These are phyloP conservation scores for Macheiramphus alcinus DNA, from an alignment of 2,113 vertebrate species.

Conservation along the genomic window DNA sequence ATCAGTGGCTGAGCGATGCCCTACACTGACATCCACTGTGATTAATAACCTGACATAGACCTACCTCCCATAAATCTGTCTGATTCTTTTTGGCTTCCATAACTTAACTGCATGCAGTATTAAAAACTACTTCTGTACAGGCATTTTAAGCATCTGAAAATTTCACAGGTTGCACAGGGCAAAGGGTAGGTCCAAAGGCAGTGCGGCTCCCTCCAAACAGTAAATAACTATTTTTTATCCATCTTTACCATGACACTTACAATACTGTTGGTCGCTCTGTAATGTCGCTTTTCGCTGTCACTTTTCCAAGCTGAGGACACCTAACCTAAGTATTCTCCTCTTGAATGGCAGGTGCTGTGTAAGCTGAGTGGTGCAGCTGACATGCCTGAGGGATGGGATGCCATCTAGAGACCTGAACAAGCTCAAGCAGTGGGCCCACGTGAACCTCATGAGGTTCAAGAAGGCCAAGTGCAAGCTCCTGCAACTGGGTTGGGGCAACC, in stretches of 20 bases:
- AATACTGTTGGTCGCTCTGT: background rate
- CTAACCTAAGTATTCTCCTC: background rate
- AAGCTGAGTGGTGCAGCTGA: background rate
- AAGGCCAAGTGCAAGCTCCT: background rate
- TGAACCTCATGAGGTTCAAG: background rate
- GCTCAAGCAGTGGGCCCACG: background rate
- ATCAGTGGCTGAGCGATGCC: background rate
- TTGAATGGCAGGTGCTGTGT: background rate
- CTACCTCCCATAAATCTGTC: background rate
- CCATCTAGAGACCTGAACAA: background rate
- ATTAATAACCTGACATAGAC: background rate
- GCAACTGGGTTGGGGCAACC: no score
- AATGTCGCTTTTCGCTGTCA: background rate
- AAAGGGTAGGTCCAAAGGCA: background rate
- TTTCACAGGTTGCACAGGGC: background rate
- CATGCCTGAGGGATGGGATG: fast-evolving
- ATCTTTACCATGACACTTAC: background rate
- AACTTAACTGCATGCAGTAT: background rate
- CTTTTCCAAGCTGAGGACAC: background rate
- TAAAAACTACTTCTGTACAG: background rate
- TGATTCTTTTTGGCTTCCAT: background rate
- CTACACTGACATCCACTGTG: background rate
- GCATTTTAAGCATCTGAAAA: background rate
- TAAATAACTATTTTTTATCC: background rate
- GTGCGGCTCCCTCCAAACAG: background rate